Percentiles rank a stretch among this genome's conserved stretches.
Conservation (phyloP, 2,888 invertebrate genomes). For the Emmelina monodactyla region DNA sequence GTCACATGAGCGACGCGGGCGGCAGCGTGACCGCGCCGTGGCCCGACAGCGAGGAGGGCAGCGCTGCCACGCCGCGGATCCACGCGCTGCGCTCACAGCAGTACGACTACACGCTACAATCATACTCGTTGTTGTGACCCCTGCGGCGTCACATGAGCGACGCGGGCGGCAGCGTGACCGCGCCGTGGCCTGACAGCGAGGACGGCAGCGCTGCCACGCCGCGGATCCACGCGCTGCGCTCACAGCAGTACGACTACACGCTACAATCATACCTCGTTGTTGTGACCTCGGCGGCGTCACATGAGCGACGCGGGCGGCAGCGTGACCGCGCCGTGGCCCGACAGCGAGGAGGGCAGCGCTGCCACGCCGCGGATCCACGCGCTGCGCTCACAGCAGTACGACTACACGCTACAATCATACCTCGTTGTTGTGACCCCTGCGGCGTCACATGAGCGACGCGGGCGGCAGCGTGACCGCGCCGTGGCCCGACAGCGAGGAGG, state of each 20-base stretch:
- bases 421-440: no score
- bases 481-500: conserved; percentile 70
- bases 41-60: conserved; percentile 72
- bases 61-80: conserved; percentile 67
- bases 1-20: conserved; percentile 51
- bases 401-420: conserved; percentile 73
- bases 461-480: conserved; percentile 55
- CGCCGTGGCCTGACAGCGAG: conserved; percentile 68
- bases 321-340: conserved; percentile 63
- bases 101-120: conserved; percentile 72
- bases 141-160: conserved; percentile 48
- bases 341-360: conserved; percentile 67
- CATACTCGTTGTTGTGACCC: conserved; percentile 72
- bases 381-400: conserved; percentile 68
- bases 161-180: conserved; percentile 52
- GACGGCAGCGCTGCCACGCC: conserved; percentile 69
- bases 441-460: conserved; percentile 44
- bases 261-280: no score
- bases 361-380: conserved; percentile 70
- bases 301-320: conserved; percentile 53
- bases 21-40: conserved; percentile 56
- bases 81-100: conserved; percentile 68
- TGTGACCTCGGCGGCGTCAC: no score
- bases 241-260: conserved; percentile 72
- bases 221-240: conserved; percentile 67